These are phyloP conservation scores for Drosophila jambulina DNA, from an alignment of 1,140 invertebrate genomes.

Conservation along the genomic window DNA sequence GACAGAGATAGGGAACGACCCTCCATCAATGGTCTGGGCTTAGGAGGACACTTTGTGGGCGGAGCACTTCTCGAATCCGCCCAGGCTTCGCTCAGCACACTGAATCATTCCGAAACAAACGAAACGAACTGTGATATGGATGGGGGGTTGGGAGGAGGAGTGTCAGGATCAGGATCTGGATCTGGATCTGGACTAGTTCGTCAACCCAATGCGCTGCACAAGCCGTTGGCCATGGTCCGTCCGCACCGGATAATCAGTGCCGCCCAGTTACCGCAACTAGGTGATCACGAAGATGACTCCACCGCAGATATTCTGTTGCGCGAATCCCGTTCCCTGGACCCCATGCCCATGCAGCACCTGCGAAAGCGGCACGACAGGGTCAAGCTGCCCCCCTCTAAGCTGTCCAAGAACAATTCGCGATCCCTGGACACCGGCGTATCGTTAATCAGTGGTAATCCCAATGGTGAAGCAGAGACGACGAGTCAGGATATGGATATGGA, in stretches of 20 bases:
- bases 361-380: slow-evolving; percentile 69
- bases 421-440: slow-evolving; percentile 80
- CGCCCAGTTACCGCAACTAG: slow-evolving; percentile 50
- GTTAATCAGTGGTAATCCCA: slow-evolving; percentile 76
- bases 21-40: slow-evolving; percentile 66
- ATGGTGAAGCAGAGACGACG: slow-evolving; percentile 43
- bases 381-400: slow-evolving; percentile 78
- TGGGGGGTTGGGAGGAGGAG: slow-evolving; percentile 50
- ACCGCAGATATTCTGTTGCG: slow-evolving; percentile 61
- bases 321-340: slow-evolving; percentile 80
- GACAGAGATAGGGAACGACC: slow-evolving; percentile 69
- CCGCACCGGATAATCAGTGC: slow-evolving; percentile 81
- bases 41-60: slow-evolving; percentile 47
- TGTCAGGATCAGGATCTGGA: slow-evolving; percentile 31
- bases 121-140: slow-evolving; percentile 85
- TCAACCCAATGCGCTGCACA: slow-evolving; percentile 75
- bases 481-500: slow-evolving; percentile 39
- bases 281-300: slow-evolving; percentile 35
- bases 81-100: slow-evolving; percentile 78
- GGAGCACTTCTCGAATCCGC: slow-evolving; percentile 61
- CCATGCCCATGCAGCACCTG: slow-evolving; percentile 77
- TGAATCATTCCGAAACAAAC: slow-evolving; percentile 84
- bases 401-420: slow-evolving; percentile 82
- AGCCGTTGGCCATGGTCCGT: slow-evolving; percentile 82
- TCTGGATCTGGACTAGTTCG: slow-evolving; percentile 58